Percentiles rank a stretch among this genome's conserved stretches.
These are phyloP conservation scores for Sceloporus undulatus DNA, from an alignment of 2,113 vertebrate species.

Conservation along the genomic window DNA sequence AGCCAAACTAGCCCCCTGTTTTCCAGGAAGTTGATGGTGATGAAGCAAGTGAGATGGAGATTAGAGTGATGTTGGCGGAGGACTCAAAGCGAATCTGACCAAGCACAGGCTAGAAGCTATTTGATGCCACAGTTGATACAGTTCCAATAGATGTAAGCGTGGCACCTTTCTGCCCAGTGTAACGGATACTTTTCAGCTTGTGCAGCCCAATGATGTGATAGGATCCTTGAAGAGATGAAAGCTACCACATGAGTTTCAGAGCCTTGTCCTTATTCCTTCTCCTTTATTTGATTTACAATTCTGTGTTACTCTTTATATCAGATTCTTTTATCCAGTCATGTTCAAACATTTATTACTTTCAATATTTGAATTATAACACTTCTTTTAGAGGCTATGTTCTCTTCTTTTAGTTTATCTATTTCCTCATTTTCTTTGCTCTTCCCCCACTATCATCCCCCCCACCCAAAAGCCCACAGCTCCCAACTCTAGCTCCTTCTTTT, in stretches of 20 bases:
- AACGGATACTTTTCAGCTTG: too few relatives aligned
- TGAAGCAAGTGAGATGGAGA: not conserved
- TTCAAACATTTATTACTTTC: not conserved
- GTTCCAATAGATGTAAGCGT: too few relatives aligned
- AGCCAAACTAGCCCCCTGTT: too few relatives aligned
- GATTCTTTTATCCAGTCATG: not conserved
- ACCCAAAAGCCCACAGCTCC: not conserved
- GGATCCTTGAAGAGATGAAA: too few relatives aligned
- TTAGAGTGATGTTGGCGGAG: too few relatives aligned
- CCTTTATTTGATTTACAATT: not conserved
- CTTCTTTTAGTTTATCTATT: not conserved
- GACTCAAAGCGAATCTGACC: too few relatives aligned
- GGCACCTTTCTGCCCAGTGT: too few relatives aligned
- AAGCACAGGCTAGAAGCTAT: too few relatives aligned
- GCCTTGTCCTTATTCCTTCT: too few relatives aligned
- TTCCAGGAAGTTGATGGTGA: not conserved
- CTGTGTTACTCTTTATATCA: not conserved
- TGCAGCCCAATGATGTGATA: too few relatives aligned
- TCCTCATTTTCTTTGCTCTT: not conserved
- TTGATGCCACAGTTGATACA: too few relatives aligned
- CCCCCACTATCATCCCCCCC: not conserved
- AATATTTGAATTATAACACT: not conserved
- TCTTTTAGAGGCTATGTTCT: not conserved
- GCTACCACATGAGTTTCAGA: too few relatives aligned
- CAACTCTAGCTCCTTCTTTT: not conserved